Base-by-base conservation (phyloP, 2,797 vertebrate genomes). In the Discoglossus pictus region DNA sequence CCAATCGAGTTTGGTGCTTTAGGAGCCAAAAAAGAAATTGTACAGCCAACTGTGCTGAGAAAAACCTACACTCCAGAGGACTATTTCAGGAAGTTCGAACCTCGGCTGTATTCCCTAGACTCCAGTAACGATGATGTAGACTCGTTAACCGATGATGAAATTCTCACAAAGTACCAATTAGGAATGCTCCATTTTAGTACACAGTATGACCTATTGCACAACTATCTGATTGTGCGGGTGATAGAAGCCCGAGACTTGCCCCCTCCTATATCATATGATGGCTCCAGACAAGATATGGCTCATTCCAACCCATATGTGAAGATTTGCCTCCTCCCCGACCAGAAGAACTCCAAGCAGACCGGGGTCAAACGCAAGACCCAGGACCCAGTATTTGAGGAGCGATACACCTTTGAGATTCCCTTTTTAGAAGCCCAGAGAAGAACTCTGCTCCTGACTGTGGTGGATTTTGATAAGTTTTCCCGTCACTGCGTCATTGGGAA, bases 391-490 rank as follows among this genome's bases (percentile, higher is more conserved):
- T 95, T 94, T 40, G 93, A 95, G 74, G 93, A 95, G 80, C 90
- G 92, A 68, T 94, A 94, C 79, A 93, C 92, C 40, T 95, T 94
- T 52, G 90, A 93, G 72, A 83, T 94, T 72, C 93, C 90, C 10
- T 94, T 93, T 81, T 88, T 94, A 21, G 93, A 95, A 78, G 90
- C 93, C 10, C 92, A 94, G 81, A 84, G 92, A 56, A 88, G 93
- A 79, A 94, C 92, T 69, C 87, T 95, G 74, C 89, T 94, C 62
- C 86, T 95, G 58, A 93, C 91, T 0, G 74, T 93, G 68, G 87
- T 95, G 65, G 93, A 94, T 80, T 94, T 95, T 56, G 93, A 95
- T 79, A 95, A 95, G 78, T 93, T 95, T 80, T 93, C 93, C 0
- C 90, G 91, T 62, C 93, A 95, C 35, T 94, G 93, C 52, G 92